Evolutionary conservation across 2,113 vertebrate genomes (phyloP).

Genomic region (Tiliqua scincoides): DNA sequence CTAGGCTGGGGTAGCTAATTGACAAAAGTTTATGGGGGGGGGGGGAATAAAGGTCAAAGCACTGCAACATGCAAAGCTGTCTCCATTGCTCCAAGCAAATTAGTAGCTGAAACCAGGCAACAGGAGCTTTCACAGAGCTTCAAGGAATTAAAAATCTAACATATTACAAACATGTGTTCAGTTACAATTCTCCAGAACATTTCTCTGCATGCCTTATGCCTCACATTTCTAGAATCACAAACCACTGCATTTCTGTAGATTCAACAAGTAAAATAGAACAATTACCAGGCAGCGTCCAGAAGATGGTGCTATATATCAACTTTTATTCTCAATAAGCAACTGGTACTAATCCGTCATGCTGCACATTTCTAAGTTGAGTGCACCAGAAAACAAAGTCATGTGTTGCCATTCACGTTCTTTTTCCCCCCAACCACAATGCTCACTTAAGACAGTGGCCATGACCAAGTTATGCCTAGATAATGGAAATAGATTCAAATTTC

Average conservation of each 20-base stretch:
- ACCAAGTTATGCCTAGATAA: too few species aligned
- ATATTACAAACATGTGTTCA: background rate
- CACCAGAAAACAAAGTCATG: background rate
- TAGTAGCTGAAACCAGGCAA: too few species aligned
- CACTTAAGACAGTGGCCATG: too few species aligned
- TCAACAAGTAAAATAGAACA: background rate
- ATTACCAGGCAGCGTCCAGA: background rate
- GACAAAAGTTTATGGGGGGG: background rate
- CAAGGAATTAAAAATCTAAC: background rate
- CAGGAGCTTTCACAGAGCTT: too few species aligned
- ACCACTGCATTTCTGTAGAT: background rate
- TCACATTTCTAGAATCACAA: slow-evolving; percentile 29
- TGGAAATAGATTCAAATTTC: too few species aligned
- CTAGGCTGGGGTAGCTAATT: too few species aligned
- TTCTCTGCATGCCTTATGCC: background rate
- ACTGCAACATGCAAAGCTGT: background rate
- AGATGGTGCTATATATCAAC: background rate
- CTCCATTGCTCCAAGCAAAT: too few species aligned
- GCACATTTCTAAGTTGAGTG: slow-evolving; percentile 1
- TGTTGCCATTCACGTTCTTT: background rate
- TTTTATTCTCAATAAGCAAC: background rate
- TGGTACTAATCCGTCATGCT: background rate
- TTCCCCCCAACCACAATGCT: background rate
- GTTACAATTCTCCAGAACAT: background rate
- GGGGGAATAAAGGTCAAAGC: background rate